Percentiles rank a stretch among this genome's conserved stretches.
These are phyloP conservation scores for Arion vulgaris DNA, from an alignment of 1,140 invertebrate genomes.

Conservation along the genomic window DNA sequence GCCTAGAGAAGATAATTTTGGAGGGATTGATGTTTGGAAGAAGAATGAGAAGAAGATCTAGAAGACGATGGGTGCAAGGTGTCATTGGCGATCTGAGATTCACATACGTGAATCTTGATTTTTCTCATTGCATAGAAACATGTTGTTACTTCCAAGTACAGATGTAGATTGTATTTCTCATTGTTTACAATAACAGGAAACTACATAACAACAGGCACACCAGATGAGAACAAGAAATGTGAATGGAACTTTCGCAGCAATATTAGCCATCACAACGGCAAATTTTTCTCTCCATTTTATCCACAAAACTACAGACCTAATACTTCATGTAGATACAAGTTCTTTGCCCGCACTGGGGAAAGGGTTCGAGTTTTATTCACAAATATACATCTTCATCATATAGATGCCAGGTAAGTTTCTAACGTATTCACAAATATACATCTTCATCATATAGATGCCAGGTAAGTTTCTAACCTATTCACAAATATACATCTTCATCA, in stretches of 20 bases:
- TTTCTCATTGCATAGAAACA: too few species aligned
- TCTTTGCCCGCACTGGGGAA: conserved; percentile 74
- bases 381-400: conserved; percentile 57
- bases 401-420: conserved; percentile 46
- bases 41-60: too few species aligned
- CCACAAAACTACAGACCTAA: conserved; percentile 87
- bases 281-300: conserved; percentile 86
- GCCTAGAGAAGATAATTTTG: too few species aligned
- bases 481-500: not conserved
- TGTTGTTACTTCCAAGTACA: too few species aligned
- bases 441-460: conserved; percentile 48
- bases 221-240: conserved; percentile 41
- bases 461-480: conserved; percentile 45
- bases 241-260: conserved; percentile 50
- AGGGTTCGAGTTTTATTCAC: conserved; percentile 71
- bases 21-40: too few species aligned
- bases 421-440: too few species aligned
- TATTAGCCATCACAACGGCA: conserved; percentile 75
- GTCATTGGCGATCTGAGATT: too few species aligned
- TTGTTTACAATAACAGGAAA: conserved; percentile 38
- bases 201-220: conserved; percentile 43
- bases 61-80: too few species aligned
- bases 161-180: too few species aligned
- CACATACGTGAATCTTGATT: too few species aligned
- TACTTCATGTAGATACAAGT: conserved; percentile 84